These are phyloP conservation scores for Oreochromis niloticus DNA, from an alignment of 2,113 vertebrate genomes.

Conservation along the genomic window DNA sequence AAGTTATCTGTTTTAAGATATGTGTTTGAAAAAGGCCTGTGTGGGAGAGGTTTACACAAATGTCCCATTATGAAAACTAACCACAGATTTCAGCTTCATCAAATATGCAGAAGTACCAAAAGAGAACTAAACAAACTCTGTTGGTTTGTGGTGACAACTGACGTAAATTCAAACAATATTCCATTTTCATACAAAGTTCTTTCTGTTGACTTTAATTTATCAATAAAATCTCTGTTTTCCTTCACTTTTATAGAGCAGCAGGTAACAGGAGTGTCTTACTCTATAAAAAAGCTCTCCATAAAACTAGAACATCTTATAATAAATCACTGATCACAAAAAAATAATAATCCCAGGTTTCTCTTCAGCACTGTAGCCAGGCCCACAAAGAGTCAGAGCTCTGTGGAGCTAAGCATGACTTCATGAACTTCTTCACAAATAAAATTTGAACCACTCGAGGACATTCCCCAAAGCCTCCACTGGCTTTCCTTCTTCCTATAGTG, in stretches of 20 bases:
- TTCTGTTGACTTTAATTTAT: no score
- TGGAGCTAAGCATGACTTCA: background rate
- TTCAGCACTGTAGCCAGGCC: background rate
- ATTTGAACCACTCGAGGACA: rapidly evolving
- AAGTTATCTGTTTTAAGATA: background rate
- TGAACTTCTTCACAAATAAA: background rate
- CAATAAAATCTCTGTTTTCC: no score
- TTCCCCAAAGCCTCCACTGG: background rate
- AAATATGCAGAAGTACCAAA: background rate
- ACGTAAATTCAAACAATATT: no score
- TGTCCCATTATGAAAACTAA: background rate
- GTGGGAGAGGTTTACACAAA: background rate
- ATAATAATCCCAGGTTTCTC: background rate
- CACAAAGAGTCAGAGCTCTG: background rate
- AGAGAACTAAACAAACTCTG: no score
- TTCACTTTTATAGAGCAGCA: no score
- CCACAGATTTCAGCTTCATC: background rate
- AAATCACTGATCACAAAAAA: background rate
- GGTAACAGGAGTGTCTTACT: background rate
- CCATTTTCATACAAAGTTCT: no score
- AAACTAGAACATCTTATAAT: background rate
- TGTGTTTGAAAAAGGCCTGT: background rate
- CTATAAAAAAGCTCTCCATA: background rate
- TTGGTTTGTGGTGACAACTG: no score
- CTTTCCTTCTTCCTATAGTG: background rate